These are phyloP conservation scores for Holacanthella duospinosa DNA, from an alignment of 2,888 invertebrate genomes.

Conservation along the genomic window DNA sequence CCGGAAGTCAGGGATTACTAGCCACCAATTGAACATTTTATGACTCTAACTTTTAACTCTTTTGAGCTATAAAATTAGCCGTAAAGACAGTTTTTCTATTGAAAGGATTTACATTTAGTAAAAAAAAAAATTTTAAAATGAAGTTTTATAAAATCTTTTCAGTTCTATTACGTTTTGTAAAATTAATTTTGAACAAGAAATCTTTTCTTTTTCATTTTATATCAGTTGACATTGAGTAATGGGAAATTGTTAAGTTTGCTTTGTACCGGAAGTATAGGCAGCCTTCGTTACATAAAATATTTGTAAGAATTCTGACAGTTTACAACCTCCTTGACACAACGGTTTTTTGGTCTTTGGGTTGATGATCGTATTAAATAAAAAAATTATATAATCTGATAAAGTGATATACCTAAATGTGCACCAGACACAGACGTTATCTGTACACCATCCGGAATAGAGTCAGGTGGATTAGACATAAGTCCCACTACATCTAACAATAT, in stretches of 20 bases:
- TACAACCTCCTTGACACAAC: neutral
- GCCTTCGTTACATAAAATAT: neutral
- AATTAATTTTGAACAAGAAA: neutral
- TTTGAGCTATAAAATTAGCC: too few species aligned
- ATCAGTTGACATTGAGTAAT: neutral
- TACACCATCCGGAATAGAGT: neutral
- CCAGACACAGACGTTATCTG: neutral
- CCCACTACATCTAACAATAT: neutral
- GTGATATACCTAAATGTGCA: too few species aligned
- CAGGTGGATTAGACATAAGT: neutral
- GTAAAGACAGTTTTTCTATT: too few species aligned
- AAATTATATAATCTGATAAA: too few species aligned
- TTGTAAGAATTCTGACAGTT: neutral
- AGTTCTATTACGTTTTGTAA: neutral
- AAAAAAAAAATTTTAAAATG: too few species aligned
- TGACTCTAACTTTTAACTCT: too few species aligned
- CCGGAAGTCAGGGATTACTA: too few species aligned
- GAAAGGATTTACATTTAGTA: too few species aligned
- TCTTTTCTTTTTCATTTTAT: neutral
- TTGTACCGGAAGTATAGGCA: constrained; percentile 3
- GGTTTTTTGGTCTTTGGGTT: too few species aligned
- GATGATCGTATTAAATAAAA: too few species aligned
- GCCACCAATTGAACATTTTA: too few species aligned
- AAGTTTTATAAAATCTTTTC: too few species aligned
- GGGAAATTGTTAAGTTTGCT: neutral